Evolutionary conservation across 2,888 invertebrate genomes (phyloP).

Genomic region (Drosophila recens): DNA sequence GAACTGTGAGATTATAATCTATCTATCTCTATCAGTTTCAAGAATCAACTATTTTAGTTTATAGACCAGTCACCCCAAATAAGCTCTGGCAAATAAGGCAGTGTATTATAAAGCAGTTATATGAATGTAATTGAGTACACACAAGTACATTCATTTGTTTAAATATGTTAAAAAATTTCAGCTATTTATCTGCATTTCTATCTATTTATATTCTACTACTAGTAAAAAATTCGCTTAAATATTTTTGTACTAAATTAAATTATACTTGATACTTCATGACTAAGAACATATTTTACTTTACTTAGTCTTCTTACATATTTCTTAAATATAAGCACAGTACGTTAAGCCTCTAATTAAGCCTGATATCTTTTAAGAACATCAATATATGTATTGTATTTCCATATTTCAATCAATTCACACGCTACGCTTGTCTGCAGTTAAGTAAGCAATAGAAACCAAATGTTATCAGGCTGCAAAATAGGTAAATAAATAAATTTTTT

Average conservation of each 20-base stretch:
- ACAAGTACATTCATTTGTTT: conserved; percentile 10
- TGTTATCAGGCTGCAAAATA: conserved; percentile 37
- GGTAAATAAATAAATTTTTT: conserved; percentile 15
- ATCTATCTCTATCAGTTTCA: conserved; percentile 6
- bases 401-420: no score
- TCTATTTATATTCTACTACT: no score
- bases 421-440: no score
- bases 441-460: conserved; percentile 28
- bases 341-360: no score
- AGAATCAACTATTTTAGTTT: conserved; percentile 49
- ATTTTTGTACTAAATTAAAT: no score
- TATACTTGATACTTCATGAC: no score
- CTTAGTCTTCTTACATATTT: no score
- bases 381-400: no score
- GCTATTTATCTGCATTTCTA: conserved; percentile 35
- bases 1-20: conserved; percentile 29
- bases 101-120: conserved; percentile 5
- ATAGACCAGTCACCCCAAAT: conserved; percentile 42
- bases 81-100: not conserved
- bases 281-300: no score
- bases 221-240: no score
- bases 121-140: conserved; percentile 18
- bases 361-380: no score
- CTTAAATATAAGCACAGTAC: no score
- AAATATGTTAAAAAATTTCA: conserved; percentile 4